Percentiles rank a stretch among this genome's conserved stretches.
Evolutionary conservation across 2,113 vertebrate genomes (phyloP).

Genomic region (Actenoides lindsayi): DNA sequence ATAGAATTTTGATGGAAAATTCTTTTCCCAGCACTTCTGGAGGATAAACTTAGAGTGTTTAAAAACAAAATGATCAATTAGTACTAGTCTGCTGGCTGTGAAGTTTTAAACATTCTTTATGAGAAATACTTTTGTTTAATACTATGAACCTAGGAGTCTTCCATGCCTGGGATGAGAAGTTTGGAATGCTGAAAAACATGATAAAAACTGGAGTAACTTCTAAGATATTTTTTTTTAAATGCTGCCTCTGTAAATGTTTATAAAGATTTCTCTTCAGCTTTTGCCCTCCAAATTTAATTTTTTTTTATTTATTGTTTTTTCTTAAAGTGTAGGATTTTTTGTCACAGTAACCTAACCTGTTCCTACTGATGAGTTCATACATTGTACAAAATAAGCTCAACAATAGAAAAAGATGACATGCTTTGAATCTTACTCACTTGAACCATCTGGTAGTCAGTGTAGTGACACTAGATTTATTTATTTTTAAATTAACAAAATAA

Average conservation of each 20-base stretch:
- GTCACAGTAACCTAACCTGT: not conserved
- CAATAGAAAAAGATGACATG: not conserved
- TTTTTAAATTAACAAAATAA: not conserved
- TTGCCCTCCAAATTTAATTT: accelerated
- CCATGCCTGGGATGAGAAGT: not conserved
- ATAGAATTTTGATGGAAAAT: not conserved
- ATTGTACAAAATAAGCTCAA: not conserved
- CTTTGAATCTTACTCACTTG: not conserved
- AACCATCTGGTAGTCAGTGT: not conserved
- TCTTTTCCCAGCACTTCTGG: not conserved
- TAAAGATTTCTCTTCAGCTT: not conserved
- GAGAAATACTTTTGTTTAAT: not conserved
- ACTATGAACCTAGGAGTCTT: not conserved
- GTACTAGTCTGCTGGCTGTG: not conserved
- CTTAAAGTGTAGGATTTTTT: not conserved
- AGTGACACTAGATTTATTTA: not conserved
- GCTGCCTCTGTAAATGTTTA: not conserved
- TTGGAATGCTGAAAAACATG: not conserved
- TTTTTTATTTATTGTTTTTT: not conserved
- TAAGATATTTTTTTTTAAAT: not conserved
- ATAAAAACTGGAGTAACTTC: not conserved
- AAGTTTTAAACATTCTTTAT: not conserved
- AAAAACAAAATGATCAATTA: not conserved
- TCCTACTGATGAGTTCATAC: not conserved
- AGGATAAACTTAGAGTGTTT: not conserved